phyloP scores from a whole-genome alignment of 2,888 invertebrate genomes.

The Merodon equestris region DNA sequence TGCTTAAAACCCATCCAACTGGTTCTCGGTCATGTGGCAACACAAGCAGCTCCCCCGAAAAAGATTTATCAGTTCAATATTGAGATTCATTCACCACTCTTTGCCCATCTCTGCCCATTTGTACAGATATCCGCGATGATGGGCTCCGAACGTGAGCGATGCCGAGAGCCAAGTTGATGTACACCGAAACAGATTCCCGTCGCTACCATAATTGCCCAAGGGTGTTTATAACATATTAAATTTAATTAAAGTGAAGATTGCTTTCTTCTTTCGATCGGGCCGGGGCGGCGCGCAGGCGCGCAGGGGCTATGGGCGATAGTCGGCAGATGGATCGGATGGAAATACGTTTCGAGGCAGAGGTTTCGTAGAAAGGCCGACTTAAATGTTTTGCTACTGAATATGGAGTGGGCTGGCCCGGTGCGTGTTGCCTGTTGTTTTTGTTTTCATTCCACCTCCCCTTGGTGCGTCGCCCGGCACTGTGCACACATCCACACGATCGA shows the following conservation, averaged over 20 bases:
- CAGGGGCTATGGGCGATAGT: not conserved
- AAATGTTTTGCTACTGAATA: conserved; percentile 66
- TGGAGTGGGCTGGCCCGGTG: conserved; percentile 55
- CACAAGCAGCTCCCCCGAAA: conserved; percentile 29
- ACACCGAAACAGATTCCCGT: conserved; percentile 63
- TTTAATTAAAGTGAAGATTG: conserved; percentile 68
- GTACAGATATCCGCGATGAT: conserved; percentile 1
- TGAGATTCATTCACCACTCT: conserved; percentile 31
- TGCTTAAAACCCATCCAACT: conserved; percentile 38
- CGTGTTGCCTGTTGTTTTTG: conserved; percentile 18
- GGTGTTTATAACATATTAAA: conserved; percentile 68
- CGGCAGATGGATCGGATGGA: conserved; percentile 44
- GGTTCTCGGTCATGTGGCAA: conserved; percentile 30
- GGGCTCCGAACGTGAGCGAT: not conserved
- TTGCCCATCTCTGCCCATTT: not conserved
- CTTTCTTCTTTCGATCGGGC: conserved; percentile 59
- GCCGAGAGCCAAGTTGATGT: conserved; percentile 32
- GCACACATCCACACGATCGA: too few species aligned
- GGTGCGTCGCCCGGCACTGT: too few species aligned
- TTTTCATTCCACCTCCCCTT: too few species aligned
- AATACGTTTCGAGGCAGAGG: conserved; percentile 43
- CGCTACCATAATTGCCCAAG: conserved; percentile 68
- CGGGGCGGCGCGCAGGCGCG: conserved; percentile 10
- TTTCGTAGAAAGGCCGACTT: conserved; percentile 33
- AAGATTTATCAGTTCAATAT: conserved; percentile 66